A percentile compares a stretch with the other conserved stretches of the same genome.
phyloP scores from a whole-genome alignment of 2,797 vertebrate species.

The Garrulus glandarius region DNA sequence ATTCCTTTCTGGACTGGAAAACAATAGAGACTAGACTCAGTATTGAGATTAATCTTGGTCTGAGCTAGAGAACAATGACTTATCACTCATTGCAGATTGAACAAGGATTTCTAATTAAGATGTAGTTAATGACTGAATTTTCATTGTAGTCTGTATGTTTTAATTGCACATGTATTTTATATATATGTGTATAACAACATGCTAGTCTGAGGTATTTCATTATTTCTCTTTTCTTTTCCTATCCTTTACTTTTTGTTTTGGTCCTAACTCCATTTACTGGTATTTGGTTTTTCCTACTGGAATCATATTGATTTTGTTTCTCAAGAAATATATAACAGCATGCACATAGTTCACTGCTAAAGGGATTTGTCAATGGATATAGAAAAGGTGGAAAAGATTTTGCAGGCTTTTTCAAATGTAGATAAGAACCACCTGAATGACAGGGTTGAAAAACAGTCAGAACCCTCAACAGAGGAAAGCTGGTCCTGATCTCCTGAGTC shows the following conservation, averaged over 20 bases:
- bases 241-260: not conserved
- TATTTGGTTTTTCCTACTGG: not conserved
- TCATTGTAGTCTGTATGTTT: not conserved
- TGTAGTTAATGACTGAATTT: not conserved
- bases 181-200: not conserved
- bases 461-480: rapidly evolving
- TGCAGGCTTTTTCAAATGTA: not conserved
- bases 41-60: not conserved
- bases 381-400: not conserved
- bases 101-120: not conserved
- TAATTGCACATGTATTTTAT: not conserved
- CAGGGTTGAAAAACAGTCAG: not conserved
- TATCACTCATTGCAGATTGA: not conserved
- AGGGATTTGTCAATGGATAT: not conserved
- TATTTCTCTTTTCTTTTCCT: not conserved
- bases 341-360: not conserved
- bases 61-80: not conserved
- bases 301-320: not conserved
- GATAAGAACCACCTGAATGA: not conserved
- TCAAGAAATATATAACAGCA: not conserved
- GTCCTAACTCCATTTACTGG: not conserved
- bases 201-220: not conserved
- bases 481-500: not conserved
- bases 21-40: not conserved
- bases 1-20: not conserved